Base-by-base conservation (phyloP, 2,888 invertebrate genomes). In the Caenorhabditis parvicauda region DNA sequence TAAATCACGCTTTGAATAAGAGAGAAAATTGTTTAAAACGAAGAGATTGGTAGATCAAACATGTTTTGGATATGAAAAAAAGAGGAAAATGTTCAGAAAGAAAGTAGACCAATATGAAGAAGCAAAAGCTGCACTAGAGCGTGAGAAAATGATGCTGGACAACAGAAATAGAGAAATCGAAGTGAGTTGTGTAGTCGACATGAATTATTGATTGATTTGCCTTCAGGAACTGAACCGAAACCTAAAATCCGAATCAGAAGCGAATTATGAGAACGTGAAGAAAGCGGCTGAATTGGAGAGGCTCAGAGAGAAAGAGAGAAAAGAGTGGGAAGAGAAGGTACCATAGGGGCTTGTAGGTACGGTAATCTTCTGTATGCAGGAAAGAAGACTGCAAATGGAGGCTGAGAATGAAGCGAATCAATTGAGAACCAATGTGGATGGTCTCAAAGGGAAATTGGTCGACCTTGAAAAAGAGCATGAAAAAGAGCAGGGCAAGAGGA, bases 111-210 rank as follows among this genome's bases (percentile, higher is more conserved):
- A 66, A 44, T 66, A 64, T 47, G 70, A 71, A 24, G 70, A 73
- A 43, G 60, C 68, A 7, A 67, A 64, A 35, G 72, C 70, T 3
- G 64, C 70, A 32, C 46, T 72, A 21, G 73, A 70, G 24, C 60
- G 70, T 21, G 73, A 75, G 37, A 59, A 70, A 51, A 64, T 64
- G 54, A 54, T 70, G 45, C 59, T 67, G 21, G 63, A 64, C 28
- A 68, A 68, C 46, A 56, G 72, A 29, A 72, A 75, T 54, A 66
- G 68, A 41, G 75, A 75, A 43, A 71, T 75, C 39, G 75, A 75
- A 39, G 64, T 66, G 43, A 6, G 35, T 12, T 61, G 28, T n/a
- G n/a, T n/a, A n/a, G n/a, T n/a, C 14, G 14, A 17, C 19, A 27
- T 2, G 14, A 17, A 14, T 38, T 22, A n/a, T 5, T 21, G n/a